Conservation (phyloP, 2,888 invertebrate genomes). For the Nasonovia ribisnigri region DNA sequence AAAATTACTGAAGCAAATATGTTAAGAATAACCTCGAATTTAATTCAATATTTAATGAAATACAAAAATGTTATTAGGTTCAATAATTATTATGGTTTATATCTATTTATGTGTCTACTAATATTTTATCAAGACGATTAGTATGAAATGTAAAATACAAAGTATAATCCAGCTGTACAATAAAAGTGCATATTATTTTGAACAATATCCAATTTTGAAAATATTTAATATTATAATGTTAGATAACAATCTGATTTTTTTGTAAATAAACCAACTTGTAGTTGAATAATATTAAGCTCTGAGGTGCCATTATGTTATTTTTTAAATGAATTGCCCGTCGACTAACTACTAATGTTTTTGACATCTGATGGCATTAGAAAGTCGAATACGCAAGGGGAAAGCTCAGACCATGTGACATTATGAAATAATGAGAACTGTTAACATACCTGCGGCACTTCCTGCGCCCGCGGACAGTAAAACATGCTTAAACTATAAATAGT, state of each 20-base stretch:
- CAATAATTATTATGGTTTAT: neutral
- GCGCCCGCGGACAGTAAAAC: constrained; percentile 32
- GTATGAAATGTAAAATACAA: neutral
- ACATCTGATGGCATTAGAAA: constrained; percentile 62
- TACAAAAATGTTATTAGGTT: neutral
- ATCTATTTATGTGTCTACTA: neutral
- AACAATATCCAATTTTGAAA: neutral
- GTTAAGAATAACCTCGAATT: neutral
- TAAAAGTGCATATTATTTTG: neutral
- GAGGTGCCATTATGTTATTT: neutral
- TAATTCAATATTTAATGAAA: neutral
- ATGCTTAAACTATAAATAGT: constrained; percentile 36
- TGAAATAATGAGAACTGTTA: constrained; percentile 58
- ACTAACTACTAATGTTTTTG: constrained; percentile 44
- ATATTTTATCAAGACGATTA: neutral
- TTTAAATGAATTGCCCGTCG: constrained; percentile 12
- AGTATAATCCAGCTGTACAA: neutral
- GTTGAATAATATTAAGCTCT: neutral
- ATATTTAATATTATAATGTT: neutral
- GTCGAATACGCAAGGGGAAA: constrained; percentile 61
- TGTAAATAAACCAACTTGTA: neutral
- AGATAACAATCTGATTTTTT: neutral
- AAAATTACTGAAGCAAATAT: neutral
- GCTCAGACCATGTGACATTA: constrained; percentile 58
- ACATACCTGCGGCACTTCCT: constrained; percentile 44